phyloP scores from a whole-genome alignment of 2,113 vertebrate genomes.

The Pycnonotus jocosus region DNA sequence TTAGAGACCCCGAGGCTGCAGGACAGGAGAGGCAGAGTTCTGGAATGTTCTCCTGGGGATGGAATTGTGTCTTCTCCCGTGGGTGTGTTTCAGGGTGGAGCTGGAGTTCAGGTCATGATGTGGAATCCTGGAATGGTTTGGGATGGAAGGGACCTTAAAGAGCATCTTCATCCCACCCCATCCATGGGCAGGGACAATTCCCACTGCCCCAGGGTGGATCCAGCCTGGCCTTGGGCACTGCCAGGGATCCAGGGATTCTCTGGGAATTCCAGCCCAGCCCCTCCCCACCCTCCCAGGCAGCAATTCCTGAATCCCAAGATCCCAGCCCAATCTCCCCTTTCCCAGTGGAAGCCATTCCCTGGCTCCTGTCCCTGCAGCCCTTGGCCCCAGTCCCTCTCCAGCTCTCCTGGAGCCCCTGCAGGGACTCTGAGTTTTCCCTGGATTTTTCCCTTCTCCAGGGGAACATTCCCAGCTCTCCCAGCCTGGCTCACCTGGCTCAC shows the following conservation, averaged over 20 bases:
- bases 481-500: too few relatives aligned
- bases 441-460: background rate
- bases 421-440: background rate
- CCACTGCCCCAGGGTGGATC: accelerated
- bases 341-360: background rate
- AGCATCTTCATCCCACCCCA: too few relatives aligned
- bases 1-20: background rate
- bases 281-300: background rate
- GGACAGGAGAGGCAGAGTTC: background rate
- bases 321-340: background rate
- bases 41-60: background rate
- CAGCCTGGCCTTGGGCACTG: background rate
- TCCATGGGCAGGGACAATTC: background rate
- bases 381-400: background rate
- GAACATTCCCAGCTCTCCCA: background rate
- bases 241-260: background rate
- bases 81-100: accelerated
- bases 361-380: background rate
- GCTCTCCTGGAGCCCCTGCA: background rate
- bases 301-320: background rate
- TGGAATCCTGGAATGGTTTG: background rate
- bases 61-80: accelerated
- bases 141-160: background rate
- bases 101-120: accelerated
- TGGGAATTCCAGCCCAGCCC: background rate